Conservation (phyloP, 2,888 invertebrate species). For the Julus scanicus region DNA sequence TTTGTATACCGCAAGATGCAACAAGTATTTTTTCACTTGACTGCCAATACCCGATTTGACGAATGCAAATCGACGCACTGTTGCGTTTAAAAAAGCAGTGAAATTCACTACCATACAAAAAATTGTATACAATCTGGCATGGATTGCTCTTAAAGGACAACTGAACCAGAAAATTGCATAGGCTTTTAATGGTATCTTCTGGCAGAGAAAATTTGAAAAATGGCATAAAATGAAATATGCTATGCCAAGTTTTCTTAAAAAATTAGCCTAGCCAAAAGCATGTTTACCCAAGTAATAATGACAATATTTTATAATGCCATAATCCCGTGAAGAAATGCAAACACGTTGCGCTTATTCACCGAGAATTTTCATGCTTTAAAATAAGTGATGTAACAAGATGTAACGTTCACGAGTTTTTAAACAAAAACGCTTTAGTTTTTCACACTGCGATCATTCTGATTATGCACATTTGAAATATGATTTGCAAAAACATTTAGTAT, state of each 20-base stretch:
- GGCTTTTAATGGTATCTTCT: conserved; percentile 22
- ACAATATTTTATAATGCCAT: no score
- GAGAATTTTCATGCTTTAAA: no score
- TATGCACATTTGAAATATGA: no score
- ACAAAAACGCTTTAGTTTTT: no score
- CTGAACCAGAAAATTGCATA: conserved; percentile 17
- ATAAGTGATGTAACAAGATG: no score
- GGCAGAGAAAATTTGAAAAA: not conserved
- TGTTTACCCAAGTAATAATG: no score
- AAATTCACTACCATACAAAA: not conserved
- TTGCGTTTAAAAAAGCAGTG: not conserved
- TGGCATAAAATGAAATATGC: conserved; percentile 26
- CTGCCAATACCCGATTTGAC: conserved; percentile 9
- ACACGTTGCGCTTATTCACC: no score
- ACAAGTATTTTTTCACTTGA: conserved; percentile 24
- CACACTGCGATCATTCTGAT: no score
- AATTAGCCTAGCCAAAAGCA: not conserved
- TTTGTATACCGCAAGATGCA: not conserved
- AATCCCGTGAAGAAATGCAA: no score
- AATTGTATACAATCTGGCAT: not conserved
- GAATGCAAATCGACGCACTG: conserved; percentile 3
- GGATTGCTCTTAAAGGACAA: conserved; percentile 5
- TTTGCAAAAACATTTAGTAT: no score
- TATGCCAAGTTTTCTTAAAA: not conserved
- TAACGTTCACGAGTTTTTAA: no score